These are phyloP conservation scores for Conus canariensis DNA, from an alignment of 2,888 invertebrate species.

Conservation along the genomic window DNA sequence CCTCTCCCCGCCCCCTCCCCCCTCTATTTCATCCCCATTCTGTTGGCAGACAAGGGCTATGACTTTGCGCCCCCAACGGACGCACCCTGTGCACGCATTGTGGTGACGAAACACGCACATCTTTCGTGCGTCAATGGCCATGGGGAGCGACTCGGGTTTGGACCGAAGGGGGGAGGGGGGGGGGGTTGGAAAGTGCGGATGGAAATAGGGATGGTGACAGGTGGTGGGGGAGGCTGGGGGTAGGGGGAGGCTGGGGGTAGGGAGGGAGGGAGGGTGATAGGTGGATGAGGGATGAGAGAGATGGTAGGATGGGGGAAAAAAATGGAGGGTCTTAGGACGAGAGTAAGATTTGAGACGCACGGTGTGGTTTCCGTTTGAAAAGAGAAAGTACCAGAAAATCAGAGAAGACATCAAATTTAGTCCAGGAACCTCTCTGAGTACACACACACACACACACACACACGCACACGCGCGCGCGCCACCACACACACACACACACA, in stretches of 20 bases:
- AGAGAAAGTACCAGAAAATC: no score
- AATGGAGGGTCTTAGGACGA: not conserved
- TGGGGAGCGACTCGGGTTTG: not conserved
- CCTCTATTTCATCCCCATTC: not conserved
- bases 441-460: no score
- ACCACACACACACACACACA: no score
- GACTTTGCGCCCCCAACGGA: not conserved
- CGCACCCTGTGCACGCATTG: not conserved
- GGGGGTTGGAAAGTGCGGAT: not conserved
- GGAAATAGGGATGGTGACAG: not conserved
- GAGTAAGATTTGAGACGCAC: no score
- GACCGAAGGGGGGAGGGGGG: not conserved
- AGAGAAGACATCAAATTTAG: no score
- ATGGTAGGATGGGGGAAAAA: not conserved
- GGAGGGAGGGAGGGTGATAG: not conserved
- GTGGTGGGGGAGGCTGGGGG: not conserved
- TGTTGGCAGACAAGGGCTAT: not conserved
- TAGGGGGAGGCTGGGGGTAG: not conserved
- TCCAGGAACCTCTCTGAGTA: no score
- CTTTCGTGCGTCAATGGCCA: slow-evolving; percentile 15
- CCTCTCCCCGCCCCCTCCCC: not conserved
- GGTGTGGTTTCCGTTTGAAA: no score
- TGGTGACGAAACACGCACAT: slow-evolving; percentile 24
- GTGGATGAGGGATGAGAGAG: not conserved
- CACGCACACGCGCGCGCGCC: no score